These are phyloP conservation scores for Adelphocoris suturalis DNA, from an alignment of 2,888 invertebrate species.

Conservation along the genomic window DNA sequence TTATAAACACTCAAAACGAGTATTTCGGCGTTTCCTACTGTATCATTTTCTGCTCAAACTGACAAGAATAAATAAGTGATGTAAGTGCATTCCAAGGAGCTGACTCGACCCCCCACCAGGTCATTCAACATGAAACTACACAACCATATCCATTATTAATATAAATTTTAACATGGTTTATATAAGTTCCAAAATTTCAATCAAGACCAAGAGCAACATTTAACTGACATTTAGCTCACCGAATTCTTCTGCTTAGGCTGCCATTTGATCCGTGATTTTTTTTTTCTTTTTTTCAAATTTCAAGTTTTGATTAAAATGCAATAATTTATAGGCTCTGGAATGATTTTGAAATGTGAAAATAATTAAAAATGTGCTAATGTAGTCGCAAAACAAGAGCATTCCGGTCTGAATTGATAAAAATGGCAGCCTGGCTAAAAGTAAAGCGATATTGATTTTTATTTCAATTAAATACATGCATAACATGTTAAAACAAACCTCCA, in stretches of 20 bases:
- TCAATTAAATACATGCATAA: slow-evolving; percentile 52
- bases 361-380: slow-evolving; percentile 3
- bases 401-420: slow-evolving; percentile 18
- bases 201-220: slow-evolving; percentile 41
- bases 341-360: background rate
- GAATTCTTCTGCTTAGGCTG: slow-evolving; percentile 51
- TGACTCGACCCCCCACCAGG: slow-evolving; percentile 48
- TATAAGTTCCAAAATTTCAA: slow-evolving; percentile 13
- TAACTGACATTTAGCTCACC: slow-evolving; percentile 19
- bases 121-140: slow-evolving; percentile 58
- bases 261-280: slow-evolving; percentile 41
- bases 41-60: too few relatives aligned
- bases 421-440: slow-evolving; percentile 55
- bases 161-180: slow-evolving; percentile 65
- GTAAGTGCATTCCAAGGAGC: slow-evolving; percentile 11
- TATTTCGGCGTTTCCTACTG: too few relatives aligned
- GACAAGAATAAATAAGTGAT: too few relatives aligned
- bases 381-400: slow-evolving; percentile 15
- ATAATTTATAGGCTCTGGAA: background rate
- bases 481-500: slow-evolving; percentile 20
- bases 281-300: background rate
- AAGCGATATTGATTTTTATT: slow-evolving; percentile 26
- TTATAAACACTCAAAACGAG: too few relatives aligned
- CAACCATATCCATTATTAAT: slow-evolving; percentile 60
- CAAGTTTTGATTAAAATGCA: background rate